Percentiles rank a stretch among this genome's conserved stretches.
Conservation (phyloP, 1,140 invertebrate genomes). For the Proctacanthus coquilletti region DNA sequence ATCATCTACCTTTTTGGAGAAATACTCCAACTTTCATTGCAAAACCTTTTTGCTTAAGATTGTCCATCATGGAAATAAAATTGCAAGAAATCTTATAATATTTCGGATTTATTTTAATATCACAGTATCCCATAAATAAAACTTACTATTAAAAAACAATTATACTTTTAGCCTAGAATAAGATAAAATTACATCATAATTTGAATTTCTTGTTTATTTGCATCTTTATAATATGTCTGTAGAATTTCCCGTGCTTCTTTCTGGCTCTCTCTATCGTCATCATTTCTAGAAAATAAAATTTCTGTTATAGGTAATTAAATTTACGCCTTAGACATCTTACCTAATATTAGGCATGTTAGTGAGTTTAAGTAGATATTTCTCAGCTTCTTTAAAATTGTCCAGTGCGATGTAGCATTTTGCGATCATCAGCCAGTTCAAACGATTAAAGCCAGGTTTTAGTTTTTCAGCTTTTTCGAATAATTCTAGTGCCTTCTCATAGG, state of each 20-base stretch:
- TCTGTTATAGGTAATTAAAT: background rate
- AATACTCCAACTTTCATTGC: too few species aligned
- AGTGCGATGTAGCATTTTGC: conserved; percentile 38
- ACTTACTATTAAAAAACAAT: too few species aligned
- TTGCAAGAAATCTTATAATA: too few species aligned
- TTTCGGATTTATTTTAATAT: too few species aligned
- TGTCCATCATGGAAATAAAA: too few species aligned
- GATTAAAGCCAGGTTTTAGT: conserved; percentile 65
- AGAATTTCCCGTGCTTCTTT: conserved; percentile 7
- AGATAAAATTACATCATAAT: too few species aligned
- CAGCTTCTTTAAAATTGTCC: conserved; percentile 21
- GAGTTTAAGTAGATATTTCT: conserved; percentile 19
- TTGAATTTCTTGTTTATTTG: too few species aligned
- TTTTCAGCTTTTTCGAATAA: conserved; percentile 62
- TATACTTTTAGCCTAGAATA: too few species aligned
- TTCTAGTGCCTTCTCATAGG: conserved; percentile 63
- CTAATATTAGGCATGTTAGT: conserved; percentile 5
- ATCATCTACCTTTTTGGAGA: too few species aligned
- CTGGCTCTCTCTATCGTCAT: conserved; percentile 8
- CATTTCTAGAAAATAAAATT: conserved; percentile 9
- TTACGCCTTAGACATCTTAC: conserved; percentile 1
- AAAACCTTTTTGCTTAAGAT: too few species aligned
- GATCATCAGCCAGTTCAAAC: conserved; percentile 65
- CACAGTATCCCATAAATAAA: too few species aligned
- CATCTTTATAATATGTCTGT: too few species aligned